phyloP scores from a whole-genome alignment of 1,140 invertebrate genomes.

The Zaprionus kolodkinae region DNA sequence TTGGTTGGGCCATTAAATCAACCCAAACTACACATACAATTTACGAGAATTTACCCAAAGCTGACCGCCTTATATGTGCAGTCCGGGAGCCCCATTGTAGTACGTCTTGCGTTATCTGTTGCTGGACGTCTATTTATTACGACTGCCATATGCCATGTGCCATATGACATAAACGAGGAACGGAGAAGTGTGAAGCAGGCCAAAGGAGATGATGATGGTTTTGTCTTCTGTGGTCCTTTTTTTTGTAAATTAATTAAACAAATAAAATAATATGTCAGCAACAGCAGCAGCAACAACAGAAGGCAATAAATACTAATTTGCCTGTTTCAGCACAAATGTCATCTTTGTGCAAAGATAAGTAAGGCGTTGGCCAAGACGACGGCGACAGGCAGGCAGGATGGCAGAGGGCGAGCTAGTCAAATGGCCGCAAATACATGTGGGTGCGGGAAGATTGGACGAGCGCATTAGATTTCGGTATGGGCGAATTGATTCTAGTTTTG shows the following conservation, averaged over 20 bases:
- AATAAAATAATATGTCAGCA: constrained; percentile 82
- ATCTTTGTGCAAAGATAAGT: constrained; percentile 71
- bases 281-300: constrained; percentile 69
- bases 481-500: constrained; percentile 10
- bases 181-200: background rate
- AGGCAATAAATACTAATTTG: constrained; percentile 82
- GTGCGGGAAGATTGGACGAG: background rate
- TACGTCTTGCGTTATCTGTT: constrained; percentile 69
- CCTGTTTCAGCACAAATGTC: constrained; percentile 83
- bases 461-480: constrained; percentile 1
- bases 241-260: constrained; percentile 82
- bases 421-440: background rate
- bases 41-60: constrained; percentile 55
- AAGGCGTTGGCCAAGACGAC: constrained; percentile 35
- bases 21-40: constrained; percentile 72
- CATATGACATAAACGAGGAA: constrained; percentile 53
- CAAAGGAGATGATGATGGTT: constrained; percentile 44
- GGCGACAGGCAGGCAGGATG: constrained; percentile 23
- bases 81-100: constrained; percentile 41
- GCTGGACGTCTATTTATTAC: constrained; percentile 73
- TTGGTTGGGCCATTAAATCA: constrained; percentile 67
- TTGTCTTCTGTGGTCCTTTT: constrained; percentile 69
- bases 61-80: constrained; percentile 4
- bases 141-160: constrained; percentile 71
- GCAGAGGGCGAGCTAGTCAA: background rate